A percentile compares a stretch with the other conserved stretches of the same genome.
Conservation (phyloP, 2,797 vertebrate genomes). For the Leptodactylus fallax region DNA sequence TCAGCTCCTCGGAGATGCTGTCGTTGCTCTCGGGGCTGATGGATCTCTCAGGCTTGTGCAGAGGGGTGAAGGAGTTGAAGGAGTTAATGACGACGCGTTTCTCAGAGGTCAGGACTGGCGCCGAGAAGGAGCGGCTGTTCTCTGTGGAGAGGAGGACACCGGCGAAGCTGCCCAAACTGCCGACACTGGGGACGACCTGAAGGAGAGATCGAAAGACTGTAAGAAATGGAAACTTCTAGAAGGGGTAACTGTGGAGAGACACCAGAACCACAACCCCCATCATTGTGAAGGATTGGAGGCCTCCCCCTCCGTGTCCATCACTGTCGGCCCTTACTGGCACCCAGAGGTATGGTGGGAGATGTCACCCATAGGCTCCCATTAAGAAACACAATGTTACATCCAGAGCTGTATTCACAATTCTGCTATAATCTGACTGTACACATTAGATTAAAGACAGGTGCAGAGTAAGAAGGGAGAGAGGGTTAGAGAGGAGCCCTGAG, state of each 20-base stretch:
- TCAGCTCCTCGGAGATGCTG: slow-evolving; percentile 97
- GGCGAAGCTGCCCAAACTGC: slow-evolving; percentile 69
- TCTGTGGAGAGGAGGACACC: slow-evolving; percentile 89
- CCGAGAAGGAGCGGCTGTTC: slow-evolving; percentile 90
- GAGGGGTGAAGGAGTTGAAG: slow-evolving; percentile 69
- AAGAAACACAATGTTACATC: too few species aligned
- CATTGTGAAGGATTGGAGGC: not conserved
- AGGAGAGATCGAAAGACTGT: slow-evolving; percentile 38
- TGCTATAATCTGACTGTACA: too few species aligned
- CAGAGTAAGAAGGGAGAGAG: too few species aligned
- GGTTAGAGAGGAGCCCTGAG: too few species aligned
- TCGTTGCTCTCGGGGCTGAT: slow-evolving; percentile 97
- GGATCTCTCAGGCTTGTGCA: slow-evolving; percentile 82
- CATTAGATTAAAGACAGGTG: too few species aligned
- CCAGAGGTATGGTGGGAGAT: too few species aligned
- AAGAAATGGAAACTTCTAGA: not conserved
- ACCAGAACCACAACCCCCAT: not conserved
- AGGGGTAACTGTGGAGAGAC: too few species aligned
- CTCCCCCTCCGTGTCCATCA: too few species aligned
- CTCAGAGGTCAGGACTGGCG: slow-evolving; percentile 82
- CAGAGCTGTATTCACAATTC: too few species aligned
- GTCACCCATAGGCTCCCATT: too few species aligned
- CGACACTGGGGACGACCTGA: slow-evolving; percentile 68
- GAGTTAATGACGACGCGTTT: slow-evolving; percentile 73
- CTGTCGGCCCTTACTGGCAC: too few species aligned